Conservation (phyloP, 2,797 vertebrate species). For the Acanthornis magna region DNA sequence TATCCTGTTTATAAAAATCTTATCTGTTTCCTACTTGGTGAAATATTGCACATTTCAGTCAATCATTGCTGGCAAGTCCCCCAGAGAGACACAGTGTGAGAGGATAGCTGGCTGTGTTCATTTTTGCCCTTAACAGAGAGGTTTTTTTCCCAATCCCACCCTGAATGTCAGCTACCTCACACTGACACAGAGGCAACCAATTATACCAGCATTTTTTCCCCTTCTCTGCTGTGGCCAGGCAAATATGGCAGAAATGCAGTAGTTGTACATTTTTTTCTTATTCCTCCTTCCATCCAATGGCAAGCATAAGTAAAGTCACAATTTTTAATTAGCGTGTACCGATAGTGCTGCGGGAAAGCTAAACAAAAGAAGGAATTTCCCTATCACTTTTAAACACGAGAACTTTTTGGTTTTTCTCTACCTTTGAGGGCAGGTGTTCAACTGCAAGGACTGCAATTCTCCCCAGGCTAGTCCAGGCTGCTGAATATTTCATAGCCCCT, state of each 20-base stretch:
- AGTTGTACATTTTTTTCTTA: background rate
- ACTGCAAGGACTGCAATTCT: background rate
- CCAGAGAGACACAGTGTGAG: background rate
- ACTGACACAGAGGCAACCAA: background rate
- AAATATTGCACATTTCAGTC: constrained; percentile 54
- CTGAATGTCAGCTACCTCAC: background rate
- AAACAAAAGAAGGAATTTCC: background rate
- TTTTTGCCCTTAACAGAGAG: background rate
- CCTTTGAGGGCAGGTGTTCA: constrained; percentile 13
- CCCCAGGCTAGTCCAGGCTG: background rate
- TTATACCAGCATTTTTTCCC: background rate
- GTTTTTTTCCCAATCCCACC: background rate
- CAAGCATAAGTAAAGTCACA: background rate
- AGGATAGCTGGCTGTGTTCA: background rate
- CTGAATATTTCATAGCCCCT: constrained; percentile 62
- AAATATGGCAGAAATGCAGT: background rate
- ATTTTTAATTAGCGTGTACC: background rate
- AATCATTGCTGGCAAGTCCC: constrained; percentile 1
- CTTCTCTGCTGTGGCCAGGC: background rate
- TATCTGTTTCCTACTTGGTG: constrained; percentile 47
- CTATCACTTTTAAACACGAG: background rate
- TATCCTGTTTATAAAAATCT: constrained; percentile 59
- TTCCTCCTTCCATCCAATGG: background rate
- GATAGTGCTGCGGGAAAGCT: background rate
- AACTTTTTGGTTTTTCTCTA: constrained; percentile 22